Conservation (phyloP, 2,113 vertebrate genomes). For the Willisornis vidua region DNA sequence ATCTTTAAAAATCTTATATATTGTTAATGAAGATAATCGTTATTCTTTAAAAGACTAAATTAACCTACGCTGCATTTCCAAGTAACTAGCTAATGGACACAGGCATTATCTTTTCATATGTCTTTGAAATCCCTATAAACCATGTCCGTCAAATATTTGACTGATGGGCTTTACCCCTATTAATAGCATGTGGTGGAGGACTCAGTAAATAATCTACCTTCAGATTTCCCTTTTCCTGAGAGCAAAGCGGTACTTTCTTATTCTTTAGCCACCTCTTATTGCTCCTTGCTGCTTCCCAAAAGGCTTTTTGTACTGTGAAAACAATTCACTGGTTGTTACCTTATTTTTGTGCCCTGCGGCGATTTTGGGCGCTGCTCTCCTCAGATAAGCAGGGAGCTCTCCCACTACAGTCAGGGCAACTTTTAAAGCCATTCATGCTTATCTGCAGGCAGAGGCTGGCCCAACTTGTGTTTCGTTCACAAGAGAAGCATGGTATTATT, state of each 20-base stretch:
- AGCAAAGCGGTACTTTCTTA: not conserved
- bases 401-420: not conserved
- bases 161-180: conserved; percentile 48
- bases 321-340: conserved; percentile 51
- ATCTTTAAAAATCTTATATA: conserved; percentile 64
- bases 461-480: not conserved
- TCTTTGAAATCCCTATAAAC: conserved; percentile 54
- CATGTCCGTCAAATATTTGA: conserved; percentile 37
- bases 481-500: not conserved
- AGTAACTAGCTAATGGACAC: conserved; percentile 63
- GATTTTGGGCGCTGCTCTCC: not conserved
- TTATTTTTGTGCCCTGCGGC: conserved; percentile 10
- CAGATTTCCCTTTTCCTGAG: conserved; percentile 6
- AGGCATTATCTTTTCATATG: conserved; percentile 49
- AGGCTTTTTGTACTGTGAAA: conserved; percentile 35
- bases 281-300: conserved; percentile 18
- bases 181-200: conserved; percentile 36
- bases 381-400: conserved; percentile 28
- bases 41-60: conserved; percentile 58
- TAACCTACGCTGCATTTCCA: conserved; percentile 52
- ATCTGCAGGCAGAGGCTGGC: conserved; percentile 12
- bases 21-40: conserved; percentile 70
- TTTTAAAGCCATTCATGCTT: not conserved
- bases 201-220: conserved; percentile 36
- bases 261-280: conserved; percentile 16